These are phyloP conservation scores for Numida meleagris DNA, from an alignment of 2,113 vertebrate genomes.

Conservation along the genomic window DNA sequence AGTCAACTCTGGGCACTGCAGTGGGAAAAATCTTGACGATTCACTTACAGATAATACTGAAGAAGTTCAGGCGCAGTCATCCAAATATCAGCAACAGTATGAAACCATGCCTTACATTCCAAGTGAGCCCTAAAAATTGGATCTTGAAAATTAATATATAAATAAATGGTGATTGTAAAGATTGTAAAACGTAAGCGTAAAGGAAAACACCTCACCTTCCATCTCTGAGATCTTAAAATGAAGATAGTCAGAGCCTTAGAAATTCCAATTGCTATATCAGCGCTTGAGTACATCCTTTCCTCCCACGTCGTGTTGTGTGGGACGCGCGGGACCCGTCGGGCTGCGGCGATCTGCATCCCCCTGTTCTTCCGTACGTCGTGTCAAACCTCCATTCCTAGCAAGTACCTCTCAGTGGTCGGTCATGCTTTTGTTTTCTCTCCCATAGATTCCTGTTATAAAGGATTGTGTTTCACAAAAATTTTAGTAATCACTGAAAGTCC, in stretches of 20 bases:
- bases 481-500: background rate
- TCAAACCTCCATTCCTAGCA: background rate
- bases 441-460: fast-evolving
- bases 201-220: background rate
- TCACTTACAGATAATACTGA: background rate
- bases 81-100: background rate
- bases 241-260: background rate
- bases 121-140: background rate
- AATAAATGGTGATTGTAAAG: background rate
- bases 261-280: background rate
- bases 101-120: background rate
- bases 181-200: background rate
- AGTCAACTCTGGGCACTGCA: background rate
- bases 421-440: background rate
- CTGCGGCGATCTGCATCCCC: background rate
- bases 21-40: fast-evolving
- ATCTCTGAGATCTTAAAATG: background rate
- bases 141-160: background rate
- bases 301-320: fast-evolving
- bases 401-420: background rate
- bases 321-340: fast-evolving
- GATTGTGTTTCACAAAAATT: background rate
- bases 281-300: background rate
- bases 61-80: background rate
- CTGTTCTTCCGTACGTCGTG: fast-evolving